Evolutionary conservation across 2,113 vertebrate species (phyloP).

Genomic region (Crotalus viridis): DNA sequence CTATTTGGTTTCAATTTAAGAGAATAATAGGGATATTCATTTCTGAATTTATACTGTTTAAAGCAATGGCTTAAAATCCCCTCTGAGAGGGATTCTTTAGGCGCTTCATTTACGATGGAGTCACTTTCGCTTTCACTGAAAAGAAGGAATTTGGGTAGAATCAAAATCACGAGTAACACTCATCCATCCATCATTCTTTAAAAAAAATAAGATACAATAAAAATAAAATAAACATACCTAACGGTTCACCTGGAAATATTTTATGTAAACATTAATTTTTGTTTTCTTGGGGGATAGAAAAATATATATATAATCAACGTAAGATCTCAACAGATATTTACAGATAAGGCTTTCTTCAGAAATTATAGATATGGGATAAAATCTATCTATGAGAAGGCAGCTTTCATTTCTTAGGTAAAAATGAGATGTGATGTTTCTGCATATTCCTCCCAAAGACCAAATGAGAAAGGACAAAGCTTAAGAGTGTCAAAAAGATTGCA

Average conservation of each 20-base stretch:
- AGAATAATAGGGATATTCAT: conserved; percentile 26
- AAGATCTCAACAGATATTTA: background rate
- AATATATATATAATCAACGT: background rate
- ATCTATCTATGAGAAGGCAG: background rate
- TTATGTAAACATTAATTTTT: background rate
- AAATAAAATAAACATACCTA: background rate
- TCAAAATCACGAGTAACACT: background rate
- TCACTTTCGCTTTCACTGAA: background rate
- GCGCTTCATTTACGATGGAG: background rate
- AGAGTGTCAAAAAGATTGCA: background rate
- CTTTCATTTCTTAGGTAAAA: background rate
- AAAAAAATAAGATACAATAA: background rate
- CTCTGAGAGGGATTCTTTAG: background rate
- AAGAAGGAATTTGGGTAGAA: background rate
- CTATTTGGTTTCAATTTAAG: conserved; percentile 25
- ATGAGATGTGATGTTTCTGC: background rate
- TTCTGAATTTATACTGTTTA: conserved; percentile 36
- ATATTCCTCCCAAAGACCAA: background rate
- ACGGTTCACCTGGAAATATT: background rate
- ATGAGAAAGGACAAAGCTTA: background rate
- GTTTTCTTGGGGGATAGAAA: background rate
- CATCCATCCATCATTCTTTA: no score
- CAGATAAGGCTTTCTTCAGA: background rate
- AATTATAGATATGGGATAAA: background rate
- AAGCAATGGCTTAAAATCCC: conserved; percentile 38